Evolutionary conservation across 2,797 vertebrate genomes (phyloP), one percentile per base, ranked within the genome.

Genomic region (Yasuhikotakia modesta): DNA sequence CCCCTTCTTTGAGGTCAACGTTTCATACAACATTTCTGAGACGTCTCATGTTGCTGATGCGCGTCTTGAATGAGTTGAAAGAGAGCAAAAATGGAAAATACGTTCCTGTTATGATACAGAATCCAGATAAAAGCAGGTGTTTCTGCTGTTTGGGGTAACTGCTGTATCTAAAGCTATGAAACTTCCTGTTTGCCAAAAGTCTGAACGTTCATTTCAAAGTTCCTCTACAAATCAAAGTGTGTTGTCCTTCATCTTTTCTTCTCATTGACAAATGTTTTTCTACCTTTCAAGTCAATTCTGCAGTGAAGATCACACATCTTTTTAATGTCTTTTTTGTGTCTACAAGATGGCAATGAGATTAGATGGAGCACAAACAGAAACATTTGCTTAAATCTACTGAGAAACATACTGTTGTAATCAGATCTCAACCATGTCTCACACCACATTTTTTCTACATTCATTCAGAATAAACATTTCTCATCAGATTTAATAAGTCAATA

Each of bases 101-200:
- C 92, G 91, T 89, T 88, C 86, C 78, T 84, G 81, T 85, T 86
- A 86, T 86, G 92, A 93, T 94, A 85, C 73, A 65, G 71, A 76
- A 77, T 78, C 13, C 85, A 92, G 92, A 94, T 93, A 91, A 88
- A 90, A 89, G 90, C 90, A 91, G 90, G 90, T 92, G 92, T 91
- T 91, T 75, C n/a, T 11, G 71, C 60, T 79, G 82, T 82, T 79
- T 82, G 81, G 78, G 78, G 73, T 79, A 86, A 90, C 89, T 82
- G 82, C 84, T 88, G 83, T 82, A 85, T 93, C 91, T 91, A 88
- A 90, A 91, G 91, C 86, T 61, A 80, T 84, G 83, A 78, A 84
- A 92, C 91, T 92, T 93, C 89, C 88, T 84, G 86, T 80, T 82
- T 81, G 85, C 81, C 48, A 90, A 79, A 82, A 77, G 53, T 35